Base-by-base conservation (phyloP, 2,113 vertebrate species). In the Osmerus mordax region DNA sequence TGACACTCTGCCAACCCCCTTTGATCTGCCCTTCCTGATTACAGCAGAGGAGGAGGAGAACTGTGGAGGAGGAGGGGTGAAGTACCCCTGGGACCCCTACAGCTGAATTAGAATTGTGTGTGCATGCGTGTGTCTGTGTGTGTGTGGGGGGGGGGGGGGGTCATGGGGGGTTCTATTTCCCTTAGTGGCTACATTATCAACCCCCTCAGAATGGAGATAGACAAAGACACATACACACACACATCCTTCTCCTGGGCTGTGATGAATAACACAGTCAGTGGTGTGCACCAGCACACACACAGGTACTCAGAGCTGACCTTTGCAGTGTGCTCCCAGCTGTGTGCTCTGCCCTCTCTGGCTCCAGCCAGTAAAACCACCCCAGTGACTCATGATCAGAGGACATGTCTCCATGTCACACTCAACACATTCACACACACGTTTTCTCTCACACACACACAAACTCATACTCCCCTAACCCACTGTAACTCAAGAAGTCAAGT, bases 261-360 rank as follows among this genome's bases (percentile, higher is more conserved):
- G 88, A 90, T 89, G 86, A 88, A 89, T 91, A 87, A 91, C 83
- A 84, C 83, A 89, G 88, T 87, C 90, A 91, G 83, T 91, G 91
- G 92, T 92, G 89, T 92, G 91, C 92, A 92, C 89, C 91, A 91
- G 85, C 71, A 91, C 90, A 89, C 91, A 91, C 82, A 84, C 89
- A 90, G 87, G 87, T 92, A 91, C 89, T 89, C 83, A 81, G 88
- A 69, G 32, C 80, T 92, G 90, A 93, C 91, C 90, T 92, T 92
- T 92, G 85, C 86, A 69, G 81, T 75, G 83, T 28, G 82, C 88
- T 87, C 82, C 84, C 84, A 87, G 89, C 81, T 83, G 82, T 84
- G 75, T 78, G 76, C 83, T 78, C 65, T 79, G 77, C 78, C 88
- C 86, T 81, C 80, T 78, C 79, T 81, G 65, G 80, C 77, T 81